Base-by-base conservation (phyloP, 1,140 invertebrate genomes). In the Rhagoletis pomonella region DNA sequence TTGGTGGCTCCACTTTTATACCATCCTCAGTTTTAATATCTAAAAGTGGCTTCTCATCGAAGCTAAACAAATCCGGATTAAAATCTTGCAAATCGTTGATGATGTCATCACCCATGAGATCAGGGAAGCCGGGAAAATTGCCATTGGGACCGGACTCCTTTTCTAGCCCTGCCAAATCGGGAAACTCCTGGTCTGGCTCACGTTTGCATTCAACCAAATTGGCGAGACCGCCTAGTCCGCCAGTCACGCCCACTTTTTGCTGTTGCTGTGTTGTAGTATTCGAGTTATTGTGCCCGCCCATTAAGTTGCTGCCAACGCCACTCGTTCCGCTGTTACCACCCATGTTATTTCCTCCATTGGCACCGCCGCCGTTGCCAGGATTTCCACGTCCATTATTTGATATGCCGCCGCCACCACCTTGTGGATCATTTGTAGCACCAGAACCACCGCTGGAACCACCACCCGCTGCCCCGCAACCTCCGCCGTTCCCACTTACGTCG, bases 41-140 rank as follows among this genome's bases (percentile, higher is more conserved):
- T 90, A 96, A 95, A 87, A 93, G 85, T 44, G 92, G 92, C 87
- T 93, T 93, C 89, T 93, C 92, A 90, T 97, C 96, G 89, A 97
- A 97, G 88, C 97, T 96, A 88, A 96, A 96, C 95, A 97, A 96
- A 90, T 97, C 97, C 3, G 96, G 95, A 93, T 96, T 95, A 87
- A 96, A 96, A 89, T 96, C 97, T 19, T 96, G 96, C 90, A 98
- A 97, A 92, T 98, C 97, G 2, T 96, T 97, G 87, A 98, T 97
- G 88, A 98, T 95, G 92, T 98, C 97, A 89, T 98, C 97, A 44
- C 96, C 96, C 89, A 97, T 96, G 86, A 97, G 95, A 89, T 97
- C 96, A 42, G 97, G 95, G 77, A 97, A 95, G 2, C 96, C 96
- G 0, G 96, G 96, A 90, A 97, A 97, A 39, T 96, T 95, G 1